Evolutionary conservation across 2,888 invertebrate species (phyloP).

Genomic region (Leptogaster cylindrica): DNA sequence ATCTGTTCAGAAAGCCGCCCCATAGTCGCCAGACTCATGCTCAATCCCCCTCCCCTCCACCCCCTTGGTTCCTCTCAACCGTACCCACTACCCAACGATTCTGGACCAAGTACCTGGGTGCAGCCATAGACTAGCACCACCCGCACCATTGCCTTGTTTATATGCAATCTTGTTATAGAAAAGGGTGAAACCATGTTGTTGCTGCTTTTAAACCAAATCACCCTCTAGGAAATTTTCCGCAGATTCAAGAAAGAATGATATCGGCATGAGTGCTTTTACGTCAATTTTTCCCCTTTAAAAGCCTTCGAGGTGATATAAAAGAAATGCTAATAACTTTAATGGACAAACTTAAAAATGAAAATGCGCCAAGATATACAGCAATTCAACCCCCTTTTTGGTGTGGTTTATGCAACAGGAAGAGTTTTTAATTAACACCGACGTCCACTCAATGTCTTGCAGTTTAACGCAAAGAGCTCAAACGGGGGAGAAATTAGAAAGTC

Average conservation of each 20-base stretch:
- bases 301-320: constrained; percentile 1
- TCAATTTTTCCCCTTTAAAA: constrained; percentile 10
- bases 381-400: too few species aligned
- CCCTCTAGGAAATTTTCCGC: constrained; percentile 10
- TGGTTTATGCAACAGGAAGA: constrained; percentile 44
- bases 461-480: constrained; percentile 40
- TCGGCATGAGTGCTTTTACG: neutral
- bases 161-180: constrained; percentile 36
- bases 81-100: neutral
- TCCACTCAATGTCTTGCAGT: constrained; percentile 46
- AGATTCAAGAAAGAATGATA: constrained; percentile 20
- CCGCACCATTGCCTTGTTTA: constrained; percentile 25
- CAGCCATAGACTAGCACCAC: neutral
- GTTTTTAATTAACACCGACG: constrained; percentile 50
- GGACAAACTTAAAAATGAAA: too few species aligned
- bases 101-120: constrained; percentile 35
- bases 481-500: constrained; percentile 50
- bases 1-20: constrained; percentile 38
- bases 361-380: too few species aligned
- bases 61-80: constrained; percentile 43
- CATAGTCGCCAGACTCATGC: too few species aligned
- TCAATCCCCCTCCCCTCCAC: constrained; percentile 13
- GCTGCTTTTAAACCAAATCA: constrained; percentile 14
- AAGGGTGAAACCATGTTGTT: constrained; percentile 34
- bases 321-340: constrained; percentile 40